A percentile compares a stretch with the other conserved stretches of the same genome.
Conservation (phyloP, 2,113 vertebrate species). For the Madoqua kirkii region DNA sequence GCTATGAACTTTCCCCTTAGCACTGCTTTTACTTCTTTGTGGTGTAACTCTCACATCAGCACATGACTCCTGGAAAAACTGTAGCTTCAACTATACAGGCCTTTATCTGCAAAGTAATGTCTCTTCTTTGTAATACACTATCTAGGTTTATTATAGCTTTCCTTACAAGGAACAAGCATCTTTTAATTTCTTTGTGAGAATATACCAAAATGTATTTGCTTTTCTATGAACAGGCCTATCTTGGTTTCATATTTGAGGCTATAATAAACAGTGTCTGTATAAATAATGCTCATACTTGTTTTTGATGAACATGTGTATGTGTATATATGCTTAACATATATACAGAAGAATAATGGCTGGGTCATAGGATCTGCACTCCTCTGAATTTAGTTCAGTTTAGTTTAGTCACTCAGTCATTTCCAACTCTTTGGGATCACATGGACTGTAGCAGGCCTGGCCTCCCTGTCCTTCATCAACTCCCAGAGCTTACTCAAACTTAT, state of each 20-base stretch:
- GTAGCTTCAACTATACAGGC: background rate
- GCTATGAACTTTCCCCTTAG: background rate
- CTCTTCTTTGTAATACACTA: background rate
- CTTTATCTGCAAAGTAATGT: background rate
- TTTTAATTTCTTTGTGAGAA: background rate
- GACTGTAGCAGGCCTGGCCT: background rate
- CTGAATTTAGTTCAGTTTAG: background rate
- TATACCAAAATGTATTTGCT: background rate
- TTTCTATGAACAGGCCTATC: background rate
- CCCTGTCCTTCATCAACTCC: background rate
- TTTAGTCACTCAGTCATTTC: background rate
- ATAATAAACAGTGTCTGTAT: background rate
- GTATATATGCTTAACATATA: background rate
- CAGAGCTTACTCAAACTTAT: background rate
- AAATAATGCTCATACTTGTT: background rate
- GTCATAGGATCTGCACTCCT: background rate
- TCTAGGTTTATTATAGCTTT: background rate
- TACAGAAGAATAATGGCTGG: background rate
- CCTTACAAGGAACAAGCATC: background rate
- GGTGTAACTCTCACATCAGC: background rate
- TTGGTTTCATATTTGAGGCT: background rate
- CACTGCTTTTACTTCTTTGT: background rate
- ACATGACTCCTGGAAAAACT: background rate
- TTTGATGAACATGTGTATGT: background rate
- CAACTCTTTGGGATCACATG: fast-evolving